These are phyloP conservation scores for Hyles vespertilio DNA, from an alignment of 1,140 invertebrate species.

Conservation along the genomic window DNA sequence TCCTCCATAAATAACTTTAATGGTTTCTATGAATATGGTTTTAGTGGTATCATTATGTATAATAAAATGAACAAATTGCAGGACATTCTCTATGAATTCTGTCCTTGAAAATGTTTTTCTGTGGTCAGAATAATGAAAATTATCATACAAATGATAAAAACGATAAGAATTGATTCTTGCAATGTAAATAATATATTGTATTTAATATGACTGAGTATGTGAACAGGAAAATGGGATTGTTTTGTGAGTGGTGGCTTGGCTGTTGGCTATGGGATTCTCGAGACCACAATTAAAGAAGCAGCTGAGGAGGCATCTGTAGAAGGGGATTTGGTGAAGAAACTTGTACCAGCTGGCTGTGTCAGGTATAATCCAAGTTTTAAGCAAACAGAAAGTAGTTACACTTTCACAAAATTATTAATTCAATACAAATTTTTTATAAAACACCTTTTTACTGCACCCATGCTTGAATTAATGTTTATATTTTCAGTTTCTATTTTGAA, in stretches of 20 bases:
- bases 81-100: too few relatives aligned
- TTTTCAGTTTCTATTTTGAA: slow-evolving; percentile 90
- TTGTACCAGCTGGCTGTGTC: slow-evolving; percentile 88
- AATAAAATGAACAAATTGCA: too few relatives aligned
- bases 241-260: slow-evolving; percentile 95
- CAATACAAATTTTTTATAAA: too few relatives aligned
- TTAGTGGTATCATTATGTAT: too few relatives aligned
- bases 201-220: slow-evolving; percentile 1
- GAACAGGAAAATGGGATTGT: slow-evolving; percentile 89
- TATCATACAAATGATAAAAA: too few relatives aligned
- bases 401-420: too few relatives aligned
- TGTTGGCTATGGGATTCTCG: slow-evolving; percentile 89
- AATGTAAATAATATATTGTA: not conserved
- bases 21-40: too few relatives aligned
- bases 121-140: too few relatives aligned
- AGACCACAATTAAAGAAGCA: slow-evolving; percentile 95
- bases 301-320: slow-evolving; percentile 94
- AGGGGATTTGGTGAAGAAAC: slow-evolving; percentile 82
- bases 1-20: too few relatives aligned
- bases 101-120: too few relatives aligned
- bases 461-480: slow-evolving; percentile 12
- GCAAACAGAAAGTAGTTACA: too few relatives aligned
- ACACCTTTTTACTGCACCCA: not conserved
- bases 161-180: too few relatives aligned
- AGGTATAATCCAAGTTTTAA: slow-evolving; percentile 71